Evolutionary conservation across 2,888 invertebrate species (phyloP), one percentile per base, ranked within the genome.

Genomic region (Chironomus riparius): DNA sequence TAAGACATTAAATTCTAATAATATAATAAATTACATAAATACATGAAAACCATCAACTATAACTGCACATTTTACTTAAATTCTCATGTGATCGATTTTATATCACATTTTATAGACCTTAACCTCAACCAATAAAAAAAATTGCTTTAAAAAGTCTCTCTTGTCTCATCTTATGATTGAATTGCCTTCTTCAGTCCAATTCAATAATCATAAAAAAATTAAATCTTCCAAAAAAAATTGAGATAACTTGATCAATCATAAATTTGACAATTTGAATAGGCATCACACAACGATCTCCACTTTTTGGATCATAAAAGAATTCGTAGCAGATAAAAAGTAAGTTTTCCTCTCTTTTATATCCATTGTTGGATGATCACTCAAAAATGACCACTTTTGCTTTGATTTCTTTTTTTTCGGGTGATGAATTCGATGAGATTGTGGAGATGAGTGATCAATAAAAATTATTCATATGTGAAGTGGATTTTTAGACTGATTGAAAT

Each of bases 261-360:
- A 68, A 28, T 28, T 65, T 68, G 68, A 68, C 68, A 68, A 68
- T 68, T 68, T 68, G 68, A 68, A 68, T 68, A 47, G 68, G 38
- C 68, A 47, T 22, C 15, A 65, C 12, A 21, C 21, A 65, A 22
- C 65, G 65, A 65, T 65, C 18, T 15, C 15, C 15, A 38, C 7
- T 38, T 38, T 38, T 38, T 38, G 38, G 38, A 38, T 28, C 7
- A 68, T 28, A 68, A 68, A 68, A 65, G 65, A 65, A 65, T 65
- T 65, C 65, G 21, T 65, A 65, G 21, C 65, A 65, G 24, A 65
- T 7, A 56, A 4, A 15, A n/a, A 56, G 7, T 1, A 5, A 56
- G 6, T 38, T 38, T 38, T 38, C 38, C 38, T 38, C 38, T 38
- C 38, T 38, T 38, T 38, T 38, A 10, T 38, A 10, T 38, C 10